Conservation (phyloP, 2,113 vertebrate species). For the Podilymbus podiceps region DNA sequence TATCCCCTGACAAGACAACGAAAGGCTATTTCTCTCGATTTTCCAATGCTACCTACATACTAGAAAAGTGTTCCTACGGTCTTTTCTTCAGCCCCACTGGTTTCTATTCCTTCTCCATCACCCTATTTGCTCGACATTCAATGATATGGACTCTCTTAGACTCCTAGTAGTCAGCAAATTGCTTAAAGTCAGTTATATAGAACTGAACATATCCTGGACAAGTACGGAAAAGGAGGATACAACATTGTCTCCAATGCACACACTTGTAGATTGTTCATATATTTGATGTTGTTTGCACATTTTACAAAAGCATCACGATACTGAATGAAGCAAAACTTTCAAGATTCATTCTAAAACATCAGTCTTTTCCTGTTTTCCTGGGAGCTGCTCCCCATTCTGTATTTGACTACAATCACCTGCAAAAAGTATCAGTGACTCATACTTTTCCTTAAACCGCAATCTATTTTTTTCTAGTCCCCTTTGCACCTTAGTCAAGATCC, state of each 20-base stretch:
- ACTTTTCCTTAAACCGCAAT: not conserved
- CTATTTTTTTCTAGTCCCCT: not conserved
- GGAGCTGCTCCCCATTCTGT: not conserved
- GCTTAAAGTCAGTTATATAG: not conserved
- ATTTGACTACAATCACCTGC: not conserved
- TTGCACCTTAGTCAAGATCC: not conserved
- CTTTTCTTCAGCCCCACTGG: not conserved
- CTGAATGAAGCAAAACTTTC: not conserved
- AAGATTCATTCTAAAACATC: not conserved
- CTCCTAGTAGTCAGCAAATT: not conserved
- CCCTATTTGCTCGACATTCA: not conserved
- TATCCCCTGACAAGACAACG: not conserved
- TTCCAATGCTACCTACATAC: rapidly evolving
- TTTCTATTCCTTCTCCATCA: not conserved
- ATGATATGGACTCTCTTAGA: not conserved
- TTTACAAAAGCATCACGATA: rapidly evolving
- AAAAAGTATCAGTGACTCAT: not conserved
- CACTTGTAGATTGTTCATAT: rapidly evolving
- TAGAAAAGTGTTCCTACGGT: not conserved
- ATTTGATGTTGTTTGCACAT: not conserved
- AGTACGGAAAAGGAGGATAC: not conserved
- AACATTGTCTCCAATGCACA: rapidly evolving
- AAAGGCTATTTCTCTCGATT: not conserved
- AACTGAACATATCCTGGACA: rapidly evolving
- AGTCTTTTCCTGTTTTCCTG: not conserved